Evolutionary conservation across 2,113 vertebrate genomes (phyloP).

Genomic region (Semnopithecus entellus): DNA sequence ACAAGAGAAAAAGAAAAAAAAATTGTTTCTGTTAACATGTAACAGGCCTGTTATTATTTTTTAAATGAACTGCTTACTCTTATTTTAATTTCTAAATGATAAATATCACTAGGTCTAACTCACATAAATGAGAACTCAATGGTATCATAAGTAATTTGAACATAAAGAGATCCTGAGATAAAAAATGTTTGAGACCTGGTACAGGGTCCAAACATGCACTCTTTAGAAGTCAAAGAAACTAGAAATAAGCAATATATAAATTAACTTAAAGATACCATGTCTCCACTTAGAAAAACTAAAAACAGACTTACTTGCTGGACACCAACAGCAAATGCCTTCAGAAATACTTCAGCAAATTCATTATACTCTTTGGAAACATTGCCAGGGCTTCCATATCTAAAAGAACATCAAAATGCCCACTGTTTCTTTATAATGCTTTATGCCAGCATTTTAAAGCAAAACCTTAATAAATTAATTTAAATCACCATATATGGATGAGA

Average conservation of each 20-base stretch:
- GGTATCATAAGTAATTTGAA: not conserved
- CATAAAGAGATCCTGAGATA: not conserved
- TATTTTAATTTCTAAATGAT: not conserved
- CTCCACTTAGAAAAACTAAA: slow-evolving; percentile 23
- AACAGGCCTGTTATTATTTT: not conserved
- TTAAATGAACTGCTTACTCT: not conserved
- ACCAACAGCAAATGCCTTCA: slow-evolving; percentile 96
- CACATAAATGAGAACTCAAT: not conserved
- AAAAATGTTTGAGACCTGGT: not conserved
- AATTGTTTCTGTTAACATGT: not conserved
- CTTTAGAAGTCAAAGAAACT: not conserved
- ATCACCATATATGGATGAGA: not conserved
- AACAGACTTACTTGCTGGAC: slow-evolving; percentile 91
- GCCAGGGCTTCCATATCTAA: slow-evolving; percentile 97
- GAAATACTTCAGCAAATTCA: slow-evolving; percentile 98
- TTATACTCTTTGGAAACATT: slow-evolving; percentile 99
- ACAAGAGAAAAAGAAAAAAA: no score
- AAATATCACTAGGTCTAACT: not conserved
- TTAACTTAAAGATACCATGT: not conserved
- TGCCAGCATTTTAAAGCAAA: not conserved
- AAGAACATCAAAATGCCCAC: slow-evolving; percentile 64
- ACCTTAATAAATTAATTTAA: not conserved
- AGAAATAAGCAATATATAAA: not conserved
- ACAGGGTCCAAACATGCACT: not conserved
- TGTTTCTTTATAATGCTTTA: slow-evolving; percentile 33